Evolutionary conservation across 2,113 vertebrate species (phyloP), one percentile per base, ranked within the genome.

Genomic region (Antigone vipio): DNA sequence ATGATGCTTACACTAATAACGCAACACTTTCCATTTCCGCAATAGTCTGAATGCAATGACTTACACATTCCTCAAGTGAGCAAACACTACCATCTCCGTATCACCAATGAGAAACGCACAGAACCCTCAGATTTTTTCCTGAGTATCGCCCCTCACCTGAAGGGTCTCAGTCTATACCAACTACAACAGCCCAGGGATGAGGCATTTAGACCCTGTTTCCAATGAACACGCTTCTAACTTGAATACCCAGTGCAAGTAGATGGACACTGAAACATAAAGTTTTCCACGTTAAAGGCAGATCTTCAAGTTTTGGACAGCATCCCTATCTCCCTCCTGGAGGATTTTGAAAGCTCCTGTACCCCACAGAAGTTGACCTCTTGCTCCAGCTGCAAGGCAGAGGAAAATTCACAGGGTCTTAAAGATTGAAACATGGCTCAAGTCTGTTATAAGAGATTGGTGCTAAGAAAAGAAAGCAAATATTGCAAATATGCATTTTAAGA

Each of bases 51-150:
- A 38, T 38, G 19, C 32, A 76, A 7, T 20, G 15, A 34, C 12
- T 69, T 56, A 34, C 3, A 53, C 4, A 40, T 79, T 82, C 26
- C 32, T 47, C 1, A 3, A 32, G 32, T 6, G 9, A 92, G 55
- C 5, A 13, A 66, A 19, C 20, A 22, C 0, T 0, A 50, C 29
- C 9, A n/a, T 29, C 22, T 67, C 62, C 5, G 1, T 7, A 45
- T 1, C n/a, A 21, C 4, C 84, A 59, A 14, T 3, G 18, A 55
- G 32, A 86, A 80, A 83, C 84, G 18, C 10, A 73, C 5, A 86
- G 55, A 83, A 86, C 29, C 6, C 5, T 15, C 8, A 4, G 5
- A 16, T 38, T n/a, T 84, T 84, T 58, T 38, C 40, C 49, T 27
- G 24, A 88, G 29, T 9, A 69, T 60, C 62, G 14, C 13, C 11